Percentiles rank a stretch among this genome's conserved stretches.
phyloP scores from a whole-genome alignment of 2,113 vertebrate genomes.

The Pituophis catenifer region DNA sequence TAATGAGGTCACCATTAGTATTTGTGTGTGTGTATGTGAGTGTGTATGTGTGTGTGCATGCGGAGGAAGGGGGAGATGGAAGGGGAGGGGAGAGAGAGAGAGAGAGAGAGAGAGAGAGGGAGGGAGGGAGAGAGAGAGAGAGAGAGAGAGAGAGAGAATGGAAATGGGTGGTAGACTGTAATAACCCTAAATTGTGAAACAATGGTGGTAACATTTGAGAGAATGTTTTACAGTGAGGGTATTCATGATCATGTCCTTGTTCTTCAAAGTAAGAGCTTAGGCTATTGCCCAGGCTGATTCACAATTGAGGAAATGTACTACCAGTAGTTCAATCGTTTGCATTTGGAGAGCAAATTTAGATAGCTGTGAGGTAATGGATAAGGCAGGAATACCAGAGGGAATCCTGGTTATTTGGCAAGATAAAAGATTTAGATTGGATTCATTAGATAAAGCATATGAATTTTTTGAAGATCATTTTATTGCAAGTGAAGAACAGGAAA shows the following conservation, averaged over 20 bases:
- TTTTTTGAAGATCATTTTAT: no score
- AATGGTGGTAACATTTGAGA: background rate
- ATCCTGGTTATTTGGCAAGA: no score
- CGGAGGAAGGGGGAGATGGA: background rate
- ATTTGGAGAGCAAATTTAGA: background rate
- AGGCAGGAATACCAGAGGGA: background rate
- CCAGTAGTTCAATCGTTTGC: background rate
- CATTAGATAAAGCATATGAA: no score
- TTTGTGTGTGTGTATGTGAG: background rate
- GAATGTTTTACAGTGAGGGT: background rate
- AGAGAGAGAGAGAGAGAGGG: background rate
- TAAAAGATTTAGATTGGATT: no score
- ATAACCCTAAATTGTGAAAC: background rate
- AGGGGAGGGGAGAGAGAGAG: no score
- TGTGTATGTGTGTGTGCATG: background rate
- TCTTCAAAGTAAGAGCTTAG: background rate
- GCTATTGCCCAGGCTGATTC: background rate
- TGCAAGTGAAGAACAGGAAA: no score
- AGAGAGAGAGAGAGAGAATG: no score
- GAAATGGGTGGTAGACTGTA: background rate
- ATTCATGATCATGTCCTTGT: background rate
- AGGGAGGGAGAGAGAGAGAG: rapidly evolving
- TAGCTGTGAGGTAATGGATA: background rate
- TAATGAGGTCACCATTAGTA: background rate
- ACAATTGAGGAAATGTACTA: background rate